Conservation (phyloP, 2,113 vertebrate species). For the Melanostigma gelatinosum region DNA sequence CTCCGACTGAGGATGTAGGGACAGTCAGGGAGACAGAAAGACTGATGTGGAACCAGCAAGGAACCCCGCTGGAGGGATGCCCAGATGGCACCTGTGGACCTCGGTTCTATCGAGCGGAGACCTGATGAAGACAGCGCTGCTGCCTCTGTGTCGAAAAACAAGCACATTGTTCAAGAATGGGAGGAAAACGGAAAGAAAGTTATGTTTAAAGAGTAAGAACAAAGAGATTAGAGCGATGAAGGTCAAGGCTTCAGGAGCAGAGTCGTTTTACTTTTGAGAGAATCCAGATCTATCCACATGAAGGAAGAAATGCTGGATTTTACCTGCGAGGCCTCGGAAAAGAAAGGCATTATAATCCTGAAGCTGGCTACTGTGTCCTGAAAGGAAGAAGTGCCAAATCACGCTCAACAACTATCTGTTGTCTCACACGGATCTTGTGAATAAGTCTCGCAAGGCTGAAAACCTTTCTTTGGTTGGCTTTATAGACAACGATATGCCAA, state of each 20-base stretch:
- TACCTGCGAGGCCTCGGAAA: neutral
- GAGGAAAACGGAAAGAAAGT: conserved; percentile 18
- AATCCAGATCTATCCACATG: conserved; percentile 11
- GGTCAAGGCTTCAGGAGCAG: conserved; percentile 5
- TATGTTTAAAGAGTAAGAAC: conserved; percentile 1
- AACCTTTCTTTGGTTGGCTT: neutral
- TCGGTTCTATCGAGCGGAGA: neutral
- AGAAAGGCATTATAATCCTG: neutral
- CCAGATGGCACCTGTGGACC: conserved; percentile 1
- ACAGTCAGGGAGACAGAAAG: conserved; percentile 21
- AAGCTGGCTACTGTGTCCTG: neutral
- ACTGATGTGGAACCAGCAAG: conserved; percentile 1
- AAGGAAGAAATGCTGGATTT: neutral
- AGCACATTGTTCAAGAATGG: neutral
- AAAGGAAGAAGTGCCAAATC: conserved; percentile 2
- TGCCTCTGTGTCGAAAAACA: neutral
- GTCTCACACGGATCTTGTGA: conserved; percentile 3
- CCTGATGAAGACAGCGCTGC: neutral
- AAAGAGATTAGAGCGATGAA: conserved; percentile 1
- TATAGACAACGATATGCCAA: neutral
- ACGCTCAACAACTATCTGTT: conserved; percentile 15
- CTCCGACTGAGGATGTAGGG: conserved; percentile 57
- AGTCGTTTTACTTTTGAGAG: neutral
- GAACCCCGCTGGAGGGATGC: conserved; percentile 9
- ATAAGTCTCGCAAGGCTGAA: neutral